These are phyloP conservation scores for Drosophila sturtevanti DNA, from an alignment of 1,140 invertebrate species.

Conservation along the genomic window DNA sequence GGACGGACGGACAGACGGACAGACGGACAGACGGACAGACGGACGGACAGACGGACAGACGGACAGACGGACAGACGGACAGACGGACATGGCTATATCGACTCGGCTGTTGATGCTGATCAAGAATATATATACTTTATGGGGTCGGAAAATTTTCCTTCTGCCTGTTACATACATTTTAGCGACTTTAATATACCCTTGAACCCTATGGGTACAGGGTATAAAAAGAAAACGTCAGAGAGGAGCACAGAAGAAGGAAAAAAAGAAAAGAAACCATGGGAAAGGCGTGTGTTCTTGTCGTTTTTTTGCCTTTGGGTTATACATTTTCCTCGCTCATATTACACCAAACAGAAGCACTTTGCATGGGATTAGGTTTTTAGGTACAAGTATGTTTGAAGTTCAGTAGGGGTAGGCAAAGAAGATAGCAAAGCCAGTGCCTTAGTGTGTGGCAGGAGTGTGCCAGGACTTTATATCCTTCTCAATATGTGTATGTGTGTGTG, in stretches of 20 bases:
- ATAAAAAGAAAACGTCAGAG: background rate
- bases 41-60: no score
- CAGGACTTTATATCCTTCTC: background rate
- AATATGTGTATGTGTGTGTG: no score
- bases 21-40: no score
- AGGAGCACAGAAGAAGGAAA: background rate
- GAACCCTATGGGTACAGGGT: no score
- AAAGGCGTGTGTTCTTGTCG: slow-evolving; percentile 2
- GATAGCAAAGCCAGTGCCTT: slow-evolving; percentile 5
- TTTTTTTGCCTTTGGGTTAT: slow-evolving; percentile 16
- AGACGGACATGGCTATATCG: no score
- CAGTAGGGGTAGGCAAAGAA: background rate
- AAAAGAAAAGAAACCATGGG: slow-evolving; percentile 4
- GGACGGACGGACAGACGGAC: no score
- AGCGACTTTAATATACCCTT: no score
- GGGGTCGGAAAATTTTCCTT: no score
- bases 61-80: no score
- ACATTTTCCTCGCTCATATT: slow-evolving; percentile 19
- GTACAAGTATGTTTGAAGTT: slow-evolving; percentile 18
- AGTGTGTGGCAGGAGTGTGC: background rate
- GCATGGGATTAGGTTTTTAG: slow-evolving; percentile 21
- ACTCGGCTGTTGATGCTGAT: no score
- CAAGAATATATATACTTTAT: no score
- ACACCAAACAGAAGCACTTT: slow-evolving; percentile 21
- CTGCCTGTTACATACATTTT: no score